A percentile compares a stretch with the other conserved stretches of the same genome.
Evolutionary conservation across 2,113 vertebrate genomes (phyloP).

Genomic region (Periophthalmus modestus): DNA sequence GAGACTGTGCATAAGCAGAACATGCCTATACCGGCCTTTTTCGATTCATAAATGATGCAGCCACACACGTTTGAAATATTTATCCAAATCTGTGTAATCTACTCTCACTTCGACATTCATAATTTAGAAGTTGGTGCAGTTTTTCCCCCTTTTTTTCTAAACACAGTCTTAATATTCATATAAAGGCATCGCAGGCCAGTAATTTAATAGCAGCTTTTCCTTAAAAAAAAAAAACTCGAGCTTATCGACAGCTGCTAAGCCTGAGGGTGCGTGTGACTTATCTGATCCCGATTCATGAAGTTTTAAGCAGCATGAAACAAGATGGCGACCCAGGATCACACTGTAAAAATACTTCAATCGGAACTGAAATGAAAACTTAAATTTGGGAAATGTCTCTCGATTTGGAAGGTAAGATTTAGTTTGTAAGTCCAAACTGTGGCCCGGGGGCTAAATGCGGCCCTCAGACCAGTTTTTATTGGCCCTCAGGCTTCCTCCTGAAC

Average conservation of each 20-base stretch:
- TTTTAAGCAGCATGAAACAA: background rate
- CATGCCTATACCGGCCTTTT: constrained; percentile 17
- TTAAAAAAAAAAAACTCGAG: background rate
- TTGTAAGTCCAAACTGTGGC: too few relatives aligned
- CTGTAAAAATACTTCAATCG: too few relatives aligned
- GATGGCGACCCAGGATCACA: background rate
- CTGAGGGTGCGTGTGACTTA: background rate
- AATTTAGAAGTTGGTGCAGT: constrained; percentile 12
- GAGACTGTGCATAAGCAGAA: constrained; percentile 2
- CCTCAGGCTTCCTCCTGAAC: too few relatives aligned
- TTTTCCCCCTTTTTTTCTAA: background rate
- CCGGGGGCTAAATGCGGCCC: too few relatives aligned
- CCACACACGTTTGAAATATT: constrained; percentile 37
- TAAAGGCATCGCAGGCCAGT: background rate
- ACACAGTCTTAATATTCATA: background rate
- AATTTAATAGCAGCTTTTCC: background rate
- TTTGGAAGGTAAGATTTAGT: background rate
- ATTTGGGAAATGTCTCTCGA: too few relatives aligned
- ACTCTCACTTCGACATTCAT: constrained; percentile 21
- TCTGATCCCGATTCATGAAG: background rate
- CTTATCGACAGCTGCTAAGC: background rate
- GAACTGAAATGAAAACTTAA: too few relatives aligned
- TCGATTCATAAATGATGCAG: constrained; percentile 40
- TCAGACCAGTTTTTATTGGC: too few relatives aligned
- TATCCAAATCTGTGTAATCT: constrained; percentile 27